These are phyloP conservation scores for Zootoca vivipara DNA, from an alignment of 2,113 vertebrate genomes.

Conservation along the genomic window DNA sequence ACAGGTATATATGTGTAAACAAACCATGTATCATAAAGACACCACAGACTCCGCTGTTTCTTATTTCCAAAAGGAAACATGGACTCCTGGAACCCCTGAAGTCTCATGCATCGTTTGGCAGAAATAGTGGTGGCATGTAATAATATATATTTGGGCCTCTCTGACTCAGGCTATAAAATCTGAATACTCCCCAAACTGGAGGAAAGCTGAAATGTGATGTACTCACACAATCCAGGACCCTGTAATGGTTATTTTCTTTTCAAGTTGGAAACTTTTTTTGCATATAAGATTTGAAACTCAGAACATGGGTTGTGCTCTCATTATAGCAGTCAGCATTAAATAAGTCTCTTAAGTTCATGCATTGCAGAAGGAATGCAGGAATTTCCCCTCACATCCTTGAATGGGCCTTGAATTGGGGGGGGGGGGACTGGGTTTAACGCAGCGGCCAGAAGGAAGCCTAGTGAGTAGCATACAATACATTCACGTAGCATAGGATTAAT, in stretches of 20 bases:
- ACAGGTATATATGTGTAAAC: too few relatives aligned
- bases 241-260: background rate
- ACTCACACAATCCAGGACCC: background rate
- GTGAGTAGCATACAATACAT: background rate
- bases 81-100: too few relatives aligned
- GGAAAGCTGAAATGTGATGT: background rate
- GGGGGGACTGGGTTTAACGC: background rate
- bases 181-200: background rate
- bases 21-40: too few relatives aligned
- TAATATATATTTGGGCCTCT: background rate
- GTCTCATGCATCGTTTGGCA: too few relatives aligned
- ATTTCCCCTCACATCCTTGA: background rate
- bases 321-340: background rate
- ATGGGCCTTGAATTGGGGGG: background rate
- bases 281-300: background rate
- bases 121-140: too few relatives aligned
- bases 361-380: background rate
- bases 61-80: too few relatives aligned
- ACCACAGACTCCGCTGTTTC: too few relatives aligned
- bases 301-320: background rate
- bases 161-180: background rate
- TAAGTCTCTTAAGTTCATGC: background rate
- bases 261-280: background rate
- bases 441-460: background rate
- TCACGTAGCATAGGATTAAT: background rate